A percentile compares a stretch with the other conserved stretches of the same genome.
These are phyloP conservation scores for Tortrix viridana DNA, from an alignment of 2,888 invertebrate species.

Conservation along the genomic window DNA sequence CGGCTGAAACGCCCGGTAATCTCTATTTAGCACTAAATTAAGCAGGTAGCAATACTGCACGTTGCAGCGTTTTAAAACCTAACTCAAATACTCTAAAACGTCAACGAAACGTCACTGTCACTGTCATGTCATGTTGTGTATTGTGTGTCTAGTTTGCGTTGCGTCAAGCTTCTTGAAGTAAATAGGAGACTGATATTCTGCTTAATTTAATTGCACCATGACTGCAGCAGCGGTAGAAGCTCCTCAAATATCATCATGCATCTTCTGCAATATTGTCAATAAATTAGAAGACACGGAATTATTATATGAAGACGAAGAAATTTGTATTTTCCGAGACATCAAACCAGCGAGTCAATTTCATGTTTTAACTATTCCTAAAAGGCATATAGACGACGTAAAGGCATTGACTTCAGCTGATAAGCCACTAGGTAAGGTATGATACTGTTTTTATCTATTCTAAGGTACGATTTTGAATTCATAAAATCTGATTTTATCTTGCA, in stretches of 20 bases:
- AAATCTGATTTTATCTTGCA: too few relatives aligned
- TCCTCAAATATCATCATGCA: constrained; percentile 75
- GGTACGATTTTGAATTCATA: too few relatives aligned
- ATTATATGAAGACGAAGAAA: constrained; percentile 88
- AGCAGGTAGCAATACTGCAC: background rate
- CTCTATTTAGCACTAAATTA: too few relatives aligned
- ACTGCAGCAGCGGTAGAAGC: constrained; percentile 25
- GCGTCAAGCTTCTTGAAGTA: too few relatives aligned
- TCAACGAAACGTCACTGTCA: background rate
- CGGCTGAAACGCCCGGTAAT: too few relatives aligned
- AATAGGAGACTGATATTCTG: too few relatives aligned
- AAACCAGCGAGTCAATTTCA: constrained; percentile 92
- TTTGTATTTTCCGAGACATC: constrained; percentile 92
- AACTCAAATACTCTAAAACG: background rate
- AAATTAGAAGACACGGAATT: constrained; percentile 85
- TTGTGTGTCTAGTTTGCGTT: too few relatives aligned
- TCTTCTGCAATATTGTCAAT: constrained; percentile 90
- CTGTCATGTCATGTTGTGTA: too few relatives aligned
- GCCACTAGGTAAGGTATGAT: constrained; percentile 85
- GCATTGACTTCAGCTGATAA: constrained; percentile 86
- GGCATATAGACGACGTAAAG: constrained; percentile 90
- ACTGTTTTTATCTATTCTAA: background rate
- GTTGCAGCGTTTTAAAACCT: background rate
- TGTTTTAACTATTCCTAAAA: constrained; percentile 90
- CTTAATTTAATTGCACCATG: constrained; percentile 6